phyloP scores from a whole-genome alignment of 2,888 invertebrate species.

The Hirtodrosophila confusa region DNA sequence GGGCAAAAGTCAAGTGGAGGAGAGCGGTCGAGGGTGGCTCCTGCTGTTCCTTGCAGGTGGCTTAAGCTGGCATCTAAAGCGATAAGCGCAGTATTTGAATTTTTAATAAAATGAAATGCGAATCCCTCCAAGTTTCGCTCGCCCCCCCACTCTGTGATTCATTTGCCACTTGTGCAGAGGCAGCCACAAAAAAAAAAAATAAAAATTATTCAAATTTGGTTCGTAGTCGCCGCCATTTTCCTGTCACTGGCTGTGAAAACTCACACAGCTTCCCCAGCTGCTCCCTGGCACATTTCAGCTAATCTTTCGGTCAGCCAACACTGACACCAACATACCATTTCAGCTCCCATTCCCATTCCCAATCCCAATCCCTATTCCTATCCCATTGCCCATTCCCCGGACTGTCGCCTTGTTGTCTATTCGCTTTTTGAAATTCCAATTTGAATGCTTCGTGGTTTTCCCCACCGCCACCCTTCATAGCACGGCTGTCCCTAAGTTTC shows the following conservation, averaged over 20 bases:
- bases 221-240: conserved; percentile 62
- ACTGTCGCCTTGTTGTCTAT: conserved; percentile 56
- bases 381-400: conserved; percentile 1
- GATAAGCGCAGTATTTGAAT: conserved; percentile 80
- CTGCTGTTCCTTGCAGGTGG: conserved; percentile 58
- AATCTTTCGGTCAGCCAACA: conserved; percentile 72
- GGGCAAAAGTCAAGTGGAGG: conserved; percentile 51
- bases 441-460: conserved; percentile 69
- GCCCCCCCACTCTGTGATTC: conserved; percentile 45
- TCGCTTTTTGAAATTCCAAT: conserved; percentile 77
- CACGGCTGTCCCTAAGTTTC: conserved; percentile 28
- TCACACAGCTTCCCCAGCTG: conserved; percentile 60
- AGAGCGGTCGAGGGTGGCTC: conserved; percentile 24
- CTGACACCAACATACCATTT: conserved; percentile 24
- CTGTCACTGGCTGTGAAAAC: conserved; percentile 75
- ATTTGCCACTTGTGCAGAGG: conserved; percentile 57
- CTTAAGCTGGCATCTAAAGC: conserved; percentile 74
- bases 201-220: conserved; percentile 70
- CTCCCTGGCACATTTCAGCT: conserved; percentile 49
- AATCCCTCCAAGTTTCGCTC: conserved; percentile 51
- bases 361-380: conserved; percentile 8
- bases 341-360: conserved; percentile 5
- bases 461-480: neutral
- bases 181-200: conserved; percentile 13
- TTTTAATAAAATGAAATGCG: conserved; percentile 80